Evolutionary conservation across 2,797 vertebrate species (phyloP).

Genomic region (Sebastes taczanowskii): DNA sequence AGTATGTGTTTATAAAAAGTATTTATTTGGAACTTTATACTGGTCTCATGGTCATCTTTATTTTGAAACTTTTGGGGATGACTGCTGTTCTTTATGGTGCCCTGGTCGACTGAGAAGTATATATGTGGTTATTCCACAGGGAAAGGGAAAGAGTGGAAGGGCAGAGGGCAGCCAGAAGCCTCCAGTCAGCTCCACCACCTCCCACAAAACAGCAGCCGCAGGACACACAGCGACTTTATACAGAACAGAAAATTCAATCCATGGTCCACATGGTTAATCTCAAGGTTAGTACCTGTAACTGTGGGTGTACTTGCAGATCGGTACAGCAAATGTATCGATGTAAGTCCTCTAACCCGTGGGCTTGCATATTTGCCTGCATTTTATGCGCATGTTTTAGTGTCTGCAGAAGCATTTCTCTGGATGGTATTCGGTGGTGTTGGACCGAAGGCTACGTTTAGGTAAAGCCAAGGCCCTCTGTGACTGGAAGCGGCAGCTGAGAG

Average conservation of each 20-base stretch:
- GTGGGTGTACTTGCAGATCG: not conserved
- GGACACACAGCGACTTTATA: constrained; percentile 43
- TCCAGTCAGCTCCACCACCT: constrained; percentile 32
- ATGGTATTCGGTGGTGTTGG: constrained; percentile 89
- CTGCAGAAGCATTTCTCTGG: constrained; percentile 90
- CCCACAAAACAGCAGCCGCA: constrained; percentile 39
- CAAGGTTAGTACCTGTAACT: constrained; percentile 69
- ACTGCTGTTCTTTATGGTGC: not conserved
- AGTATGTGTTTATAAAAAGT: not conserved
- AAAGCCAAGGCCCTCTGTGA: constrained; percentile 89
- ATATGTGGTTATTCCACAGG: constrained; percentile 72
- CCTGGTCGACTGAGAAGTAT: not conserved
- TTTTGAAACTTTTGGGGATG: not conserved
- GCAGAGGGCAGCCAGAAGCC: constrained; percentile 40
- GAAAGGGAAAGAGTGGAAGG: constrained; percentile 75
- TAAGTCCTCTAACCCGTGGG: not conserved
- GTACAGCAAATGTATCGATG: not conserved
- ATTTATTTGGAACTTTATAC: not conserved
- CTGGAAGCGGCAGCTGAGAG: constrained; percentile 90
- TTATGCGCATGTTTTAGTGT: constrained; percentile 77
- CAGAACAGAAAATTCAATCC: constrained; percentile 63
- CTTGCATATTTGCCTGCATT: not conserved
- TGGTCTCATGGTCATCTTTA: not conserved
- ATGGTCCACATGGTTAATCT: constrained; percentile 70
- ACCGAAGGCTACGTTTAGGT: constrained; percentile 84